phyloP scores from a whole-genome alignment of 2,113 vertebrate species.

The Pluvianellus socialis region DNA sequence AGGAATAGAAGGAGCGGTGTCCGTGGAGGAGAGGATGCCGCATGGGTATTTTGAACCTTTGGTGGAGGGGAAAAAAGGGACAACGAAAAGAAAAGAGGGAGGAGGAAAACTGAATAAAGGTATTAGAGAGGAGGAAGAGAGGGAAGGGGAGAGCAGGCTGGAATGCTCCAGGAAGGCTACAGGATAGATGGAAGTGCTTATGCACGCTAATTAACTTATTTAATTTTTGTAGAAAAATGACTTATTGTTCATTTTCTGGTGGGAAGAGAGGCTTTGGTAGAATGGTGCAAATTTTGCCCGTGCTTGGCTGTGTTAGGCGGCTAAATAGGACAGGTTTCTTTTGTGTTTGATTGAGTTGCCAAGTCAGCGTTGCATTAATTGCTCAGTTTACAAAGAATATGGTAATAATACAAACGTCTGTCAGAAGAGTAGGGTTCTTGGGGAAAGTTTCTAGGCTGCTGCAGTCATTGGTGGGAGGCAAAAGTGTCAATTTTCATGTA shows the following conservation, averaged over 20 bases:
- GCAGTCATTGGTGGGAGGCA: not conserved
- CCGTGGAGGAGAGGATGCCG: not conserved
- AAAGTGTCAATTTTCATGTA: not conserved
- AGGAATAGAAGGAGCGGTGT: not conserved
- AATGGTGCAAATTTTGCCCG: not conserved
- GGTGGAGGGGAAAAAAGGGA: not conserved
- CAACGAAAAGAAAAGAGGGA: not conserved
- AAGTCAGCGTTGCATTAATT: not conserved
- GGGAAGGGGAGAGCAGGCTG: not conserved
- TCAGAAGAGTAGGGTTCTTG: not conserved
- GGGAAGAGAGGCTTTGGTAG: not conserved
- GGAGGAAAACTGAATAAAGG: not conserved
- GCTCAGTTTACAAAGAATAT: not conserved
- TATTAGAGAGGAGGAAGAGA: not conserved
- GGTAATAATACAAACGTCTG: not conserved
- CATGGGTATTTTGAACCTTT: not conserved
- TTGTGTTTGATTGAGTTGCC: not conserved
- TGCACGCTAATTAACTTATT: not conserved
- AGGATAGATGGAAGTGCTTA: not conserved
- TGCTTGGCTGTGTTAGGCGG: not conserved
- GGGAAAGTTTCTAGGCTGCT: not conserved
- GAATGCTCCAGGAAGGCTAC: not conserved
- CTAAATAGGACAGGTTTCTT: not conserved
- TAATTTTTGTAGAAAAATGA: not conserved
- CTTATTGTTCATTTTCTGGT: not conserved